These are phyloP conservation scores for Harmothoe impar DNA, from an alignment of 2,888 invertebrate genomes.

Conservation along the genomic window DNA sequence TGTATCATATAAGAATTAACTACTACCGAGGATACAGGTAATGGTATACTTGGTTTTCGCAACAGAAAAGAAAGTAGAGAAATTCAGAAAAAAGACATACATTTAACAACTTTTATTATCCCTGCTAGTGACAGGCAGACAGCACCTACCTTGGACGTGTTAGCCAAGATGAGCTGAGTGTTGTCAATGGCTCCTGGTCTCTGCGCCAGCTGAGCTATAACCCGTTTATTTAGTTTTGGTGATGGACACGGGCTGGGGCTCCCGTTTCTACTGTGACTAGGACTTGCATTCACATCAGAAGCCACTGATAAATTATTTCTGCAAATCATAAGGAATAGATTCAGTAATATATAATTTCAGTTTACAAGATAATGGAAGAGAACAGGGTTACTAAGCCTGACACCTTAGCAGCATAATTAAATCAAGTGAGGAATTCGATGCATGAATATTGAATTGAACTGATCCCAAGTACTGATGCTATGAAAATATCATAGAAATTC, in stretches of 20 bases:
- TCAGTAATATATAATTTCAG: not conserved
- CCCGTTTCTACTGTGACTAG: conserved; percentile 56
- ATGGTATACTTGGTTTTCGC: too few species aligned
- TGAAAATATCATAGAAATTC: too few species aligned
- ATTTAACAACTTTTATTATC: too few species aligned
- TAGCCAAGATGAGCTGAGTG: conserved; percentile 87
- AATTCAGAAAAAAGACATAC: too few species aligned
- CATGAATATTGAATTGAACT: too few species aligned
- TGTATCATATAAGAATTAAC: too few species aligned
- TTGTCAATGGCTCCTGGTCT: conserved; percentile 91
- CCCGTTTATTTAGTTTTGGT: conserved; percentile 57
- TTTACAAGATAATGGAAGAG: not conserved
- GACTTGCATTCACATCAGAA: conserved; percentile 32
- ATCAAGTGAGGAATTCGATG: too few species aligned
- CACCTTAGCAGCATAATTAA: too few species aligned
- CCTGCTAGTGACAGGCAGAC: too few species aligned
- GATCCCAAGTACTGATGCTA: too few species aligned
- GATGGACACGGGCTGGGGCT: conserved; percentile 65
- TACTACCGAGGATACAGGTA: too few species aligned
- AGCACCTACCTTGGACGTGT: conserved; percentile 86
- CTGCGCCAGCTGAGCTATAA: conserved; percentile 67
- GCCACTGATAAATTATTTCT: conserved; percentile 38
- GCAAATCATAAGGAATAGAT: not conserved
- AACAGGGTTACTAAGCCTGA: not conserved
- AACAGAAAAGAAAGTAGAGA: too few species aligned